Evolutionary conservation across 2,888 invertebrate species (phyloP), one percentile per base, ranked within the genome.

Genomic region (Pachydiplax longipennis): DNA sequence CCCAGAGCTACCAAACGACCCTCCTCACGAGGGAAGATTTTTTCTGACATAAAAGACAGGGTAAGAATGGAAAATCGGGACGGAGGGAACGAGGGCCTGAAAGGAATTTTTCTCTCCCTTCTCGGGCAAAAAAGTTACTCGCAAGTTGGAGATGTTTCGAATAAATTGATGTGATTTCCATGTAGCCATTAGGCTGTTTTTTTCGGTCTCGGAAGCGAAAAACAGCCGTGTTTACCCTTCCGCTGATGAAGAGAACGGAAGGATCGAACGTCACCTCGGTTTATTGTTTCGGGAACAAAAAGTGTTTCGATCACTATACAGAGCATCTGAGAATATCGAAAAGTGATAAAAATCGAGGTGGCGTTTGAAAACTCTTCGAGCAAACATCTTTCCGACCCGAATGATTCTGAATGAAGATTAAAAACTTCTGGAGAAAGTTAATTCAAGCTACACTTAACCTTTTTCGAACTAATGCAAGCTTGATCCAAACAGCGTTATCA

Each of bases 91-190:
- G 87, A 22, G 10, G 22, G 37, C 37, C 53, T 37, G 81, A 81
- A n/a, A 83, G 61, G 87, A 37, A 61, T 87, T 87, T 87, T 87
- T 87, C 37, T 22, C 18, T 58, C 87, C 13, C 61, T 37, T 10
- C 87, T 15, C 15, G 31, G 31, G n/a, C 40, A 53, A 37, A 53
- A 58, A 53, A 48, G 53, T n/a, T 48, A 53, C 53, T 31, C 25
- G 83, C 73, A 48, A 53, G 8, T 48, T 53, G 25, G 83, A 48
- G 58, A 83, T 15, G 87, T 61, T 87, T 48, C 61, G 61, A n/a
- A 87, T 87, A 87, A 87, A 87, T 87, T 61, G 37, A 87, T 37
- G 58, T 87, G 15, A 87, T 87, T 61, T 37, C 25, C 53, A 87
- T n/a, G 37, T 37, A 87, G 37, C 37, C 87, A 87, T 61, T 12